Base-by-base conservation (phyloP, 2,888 invertebrate species). In the Pogonocherus hispidulus region DNA sequence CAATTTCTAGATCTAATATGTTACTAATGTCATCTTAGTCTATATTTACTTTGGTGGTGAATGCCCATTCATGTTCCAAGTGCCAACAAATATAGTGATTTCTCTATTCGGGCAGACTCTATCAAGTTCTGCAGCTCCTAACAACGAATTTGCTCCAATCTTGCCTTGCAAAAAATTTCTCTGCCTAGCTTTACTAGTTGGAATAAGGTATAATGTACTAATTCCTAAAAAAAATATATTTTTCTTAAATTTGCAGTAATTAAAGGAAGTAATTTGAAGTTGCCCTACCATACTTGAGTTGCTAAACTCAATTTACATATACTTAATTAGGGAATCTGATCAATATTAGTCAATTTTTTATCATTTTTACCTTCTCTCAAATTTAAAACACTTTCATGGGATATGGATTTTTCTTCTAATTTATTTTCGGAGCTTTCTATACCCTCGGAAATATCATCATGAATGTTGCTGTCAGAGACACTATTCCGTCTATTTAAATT, bases 11-110 rank as follows among this genome's bases (percentile, higher is more conserved):
- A n/a, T n/a, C n/a, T n/a, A n/a, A n/a, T n/a, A n/a, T n/a, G n/a
- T n/a, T n/a, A n/a, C n/a, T n/a, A n/a, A n/a, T n/a, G n/a, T n/a
- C n/a, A n/a, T n/a, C n/a, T n/a, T n/a, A n/a, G n/a, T n/a, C n/a
- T n/a, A n/a, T 19, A 23, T 67, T 71, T 87, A 95, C 95, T 91
- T 92, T 51, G 94, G 94, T 49, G 94, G 93, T 75, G 89, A 88
- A 81, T 97, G 94, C 32, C 96, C 97, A 85, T 96, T 97, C 96
- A 98, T 97, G 84, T 98, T 98, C 97, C 98, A 98, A 20, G 96
- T 95, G 4, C 95, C 97, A 64, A 97, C 92, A 88, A 96, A 97
- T 78, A 98, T 91, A 73, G 91, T 93, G 0, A 97, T 89, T 85
- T 95, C 94, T 76, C 94, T 89, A 79, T 92, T 92, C 1, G 96